Evolutionary conservation across 2,888 invertebrate genomes (phyloP), one percentile per base, ranked within the genome.

Genomic region (Latrodectus elegans): DNA sequence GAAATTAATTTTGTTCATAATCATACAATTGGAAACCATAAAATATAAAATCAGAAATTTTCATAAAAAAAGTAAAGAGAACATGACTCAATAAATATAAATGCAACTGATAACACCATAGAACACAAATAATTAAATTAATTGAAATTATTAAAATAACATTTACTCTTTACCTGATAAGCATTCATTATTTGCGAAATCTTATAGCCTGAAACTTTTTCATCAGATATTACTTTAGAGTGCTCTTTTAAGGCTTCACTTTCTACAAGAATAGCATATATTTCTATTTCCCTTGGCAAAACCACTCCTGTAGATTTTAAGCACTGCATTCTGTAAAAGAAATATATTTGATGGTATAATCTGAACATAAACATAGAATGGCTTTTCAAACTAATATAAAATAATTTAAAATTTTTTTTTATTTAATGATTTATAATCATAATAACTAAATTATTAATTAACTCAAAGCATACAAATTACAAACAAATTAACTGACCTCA

Each of bases 161-260:
- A 60, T 15, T 60, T 15, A 60, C 12, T 60, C 12, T 60, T 60
- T 75, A 88, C 88, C 79, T 83, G 73, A 52, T 88, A 88, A 12
- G 88, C 82, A 83, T 88, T 88, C 83, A 88, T 83, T 22, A 88
- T 71, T 78, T 88, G 83, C 0, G 88, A 88, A 74, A 88, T 75
- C 60, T 83, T 88, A 68, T 79, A 88, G 1, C 74, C 88, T 60
- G 60, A n/a, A 22, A 77, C 77, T 64, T 74, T 88, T 60, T 88
- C 88, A 83, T 88, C 88, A 68, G 83, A 88, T 51, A 84, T 52
- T 8, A 88, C 60, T 72, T 80, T 84, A 10, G 88, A 82, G 52
- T 88, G 72, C 17, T 84, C 77, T 26, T 71, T 60, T 26, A 88
- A 67, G 4, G 38, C 64, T 26, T 64, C 15, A 72, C 88, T 88